phyloP scores from a whole-genome alignment of 2,113 vertebrate genomes.

The Ascaphus truei region DNA sequence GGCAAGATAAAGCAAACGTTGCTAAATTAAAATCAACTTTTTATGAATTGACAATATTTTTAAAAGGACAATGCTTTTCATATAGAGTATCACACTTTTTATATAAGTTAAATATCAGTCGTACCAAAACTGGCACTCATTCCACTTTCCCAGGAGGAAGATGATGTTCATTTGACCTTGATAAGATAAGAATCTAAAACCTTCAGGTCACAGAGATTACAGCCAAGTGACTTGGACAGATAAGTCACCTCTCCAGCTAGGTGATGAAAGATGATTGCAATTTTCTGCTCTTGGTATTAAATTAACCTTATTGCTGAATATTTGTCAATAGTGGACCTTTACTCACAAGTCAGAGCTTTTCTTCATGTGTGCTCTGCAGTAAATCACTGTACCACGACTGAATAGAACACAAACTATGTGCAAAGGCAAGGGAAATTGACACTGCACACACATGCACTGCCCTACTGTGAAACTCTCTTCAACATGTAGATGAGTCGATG shows the following conservation, averaged over 20 bases:
- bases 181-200: not conserved
- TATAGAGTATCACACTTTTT: not conserved
- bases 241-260: not conserved
- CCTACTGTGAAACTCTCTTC: not conserved
- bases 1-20: slow-evolving; percentile 17
- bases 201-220: not conserved
- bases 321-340: not conserved
- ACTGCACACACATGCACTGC: too few species aligned
- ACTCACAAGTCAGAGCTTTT: too few species aligned
- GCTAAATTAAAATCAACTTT: not conserved
- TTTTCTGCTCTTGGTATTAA: not conserved
- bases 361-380: too few species aligned
- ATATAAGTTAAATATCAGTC: not conserved
- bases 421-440: not conserved
- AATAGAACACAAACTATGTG: too few species aligned
- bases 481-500: not conserved
- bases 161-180: not conserved
- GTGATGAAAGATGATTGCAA: not conserved
- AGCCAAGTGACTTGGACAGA: not conserved
- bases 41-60: not conserved
- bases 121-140: not conserved
- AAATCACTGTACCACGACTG: too few species aligned
- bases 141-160: not conserved
- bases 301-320: not conserved
- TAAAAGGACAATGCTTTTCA: not conserved